Base-by-base conservation (phyloP, 92 coral and sea anemone genomes). In the Micromussa lordhowensis region DNA sequence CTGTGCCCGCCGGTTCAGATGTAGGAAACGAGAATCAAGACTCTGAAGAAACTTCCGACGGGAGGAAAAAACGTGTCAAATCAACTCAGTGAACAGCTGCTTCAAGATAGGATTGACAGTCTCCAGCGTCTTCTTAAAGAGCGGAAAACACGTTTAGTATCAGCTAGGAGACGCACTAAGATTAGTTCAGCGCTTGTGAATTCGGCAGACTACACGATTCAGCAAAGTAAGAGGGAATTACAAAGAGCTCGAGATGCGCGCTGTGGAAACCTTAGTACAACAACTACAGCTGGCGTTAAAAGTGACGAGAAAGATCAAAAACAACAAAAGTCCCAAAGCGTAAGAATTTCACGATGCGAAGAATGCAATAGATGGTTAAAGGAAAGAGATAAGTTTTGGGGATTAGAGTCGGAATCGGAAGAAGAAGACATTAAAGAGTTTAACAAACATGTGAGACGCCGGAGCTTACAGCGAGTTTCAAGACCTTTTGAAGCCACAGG, bases 331-430 rank as follows among this genome's bases (percentile, higher is more conserved):
- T 57, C 55, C 0, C 24, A 34, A 19, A 24, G 55, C 17, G 79
- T 49, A 31, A 12, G 70, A 38, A 32, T n/a, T 1, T 1, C 36
- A 3, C 55, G 83, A 36, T 93, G 95, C 64, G 82, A 51, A 75
- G 87, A 87, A 21, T 90, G 93, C 40, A 82, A 64, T 13, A 83
- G 21, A 26, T 54, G 68, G 1, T 58, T 75, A 66, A 85, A 80
- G 31, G 95, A 87, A 55, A 83, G 92, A 38, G 93, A 93, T 48
- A 86, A 75, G 44, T 93, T 93, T n/a, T 93, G 95, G 95, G 93
- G 95, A 14, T 86, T 93, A 3, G 91, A 80, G 29, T 90, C 93
- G 3, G 95, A 93, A 26, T 93, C 93, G 36, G 95, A 82, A 69
- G 93, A 77, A 44, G 93, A 87, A 4, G 80, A 73, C 3, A 69